These are phyloP conservation scores for Brotogeris chrysoptera DNA, from an alignment of 2,797 vertebrate genomes.

Conservation along the genomic window DNA sequence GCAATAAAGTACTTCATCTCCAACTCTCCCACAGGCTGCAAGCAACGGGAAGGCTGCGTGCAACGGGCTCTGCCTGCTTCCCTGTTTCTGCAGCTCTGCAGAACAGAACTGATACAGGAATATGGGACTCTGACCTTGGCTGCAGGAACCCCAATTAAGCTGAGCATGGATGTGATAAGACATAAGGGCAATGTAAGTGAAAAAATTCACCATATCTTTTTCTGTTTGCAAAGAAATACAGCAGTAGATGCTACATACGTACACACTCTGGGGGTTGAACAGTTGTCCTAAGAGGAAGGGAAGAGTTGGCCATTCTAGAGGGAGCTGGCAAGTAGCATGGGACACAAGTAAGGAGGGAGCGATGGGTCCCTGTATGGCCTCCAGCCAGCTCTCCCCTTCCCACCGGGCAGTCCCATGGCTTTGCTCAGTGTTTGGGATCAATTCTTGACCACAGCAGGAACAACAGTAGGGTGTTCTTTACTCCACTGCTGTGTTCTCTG, in stretches of 20 bases:
- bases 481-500: not conserved
- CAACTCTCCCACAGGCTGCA: not conserved
- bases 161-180: fast-evolving
- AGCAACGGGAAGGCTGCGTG: not conserved
- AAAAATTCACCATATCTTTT: not conserved
- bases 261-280: not conserved
- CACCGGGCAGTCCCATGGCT: not conserved
- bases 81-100: not conserved
- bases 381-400: not conserved
- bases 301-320: not conserved
- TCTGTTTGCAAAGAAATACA: not conserved
- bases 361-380: not conserved
- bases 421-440: not conserved
- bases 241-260: not conserved
- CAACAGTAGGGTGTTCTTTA: not conserved
- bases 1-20: not conserved
- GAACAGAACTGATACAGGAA: not conserved
- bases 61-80: not conserved
- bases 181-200: not conserved
- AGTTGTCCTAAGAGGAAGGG: not conserved
- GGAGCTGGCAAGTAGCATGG: not conserved
- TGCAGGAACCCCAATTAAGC: not conserved
- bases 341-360: not conserved
- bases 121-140: not conserved
- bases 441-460: not conserved